A percentile compares a stretch with the other conserved stretches of the same genome.
phyloP scores from a whole-genome alignment of 2,113 vertebrate species.

The Myrmecobius fasciatus region DNA sequence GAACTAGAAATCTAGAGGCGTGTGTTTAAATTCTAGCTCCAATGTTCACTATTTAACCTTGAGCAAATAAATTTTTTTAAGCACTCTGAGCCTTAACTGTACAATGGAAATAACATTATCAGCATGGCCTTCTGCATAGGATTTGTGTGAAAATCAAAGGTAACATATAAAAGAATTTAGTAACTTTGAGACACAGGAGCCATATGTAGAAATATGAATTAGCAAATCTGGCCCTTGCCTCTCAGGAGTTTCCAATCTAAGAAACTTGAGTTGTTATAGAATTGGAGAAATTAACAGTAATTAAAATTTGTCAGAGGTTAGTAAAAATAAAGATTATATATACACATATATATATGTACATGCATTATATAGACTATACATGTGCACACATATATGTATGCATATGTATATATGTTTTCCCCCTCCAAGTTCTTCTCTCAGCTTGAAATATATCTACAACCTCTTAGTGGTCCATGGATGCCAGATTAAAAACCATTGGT shows the following conservation, averaged over 20 bases:
- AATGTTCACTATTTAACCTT: not conserved
- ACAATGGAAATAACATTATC: not conserved
- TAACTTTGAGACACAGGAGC: not conserved
- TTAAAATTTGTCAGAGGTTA: not conserved
- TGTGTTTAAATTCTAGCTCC: not conserved
- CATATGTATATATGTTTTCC: not conserved
- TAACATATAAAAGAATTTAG: not conserved
- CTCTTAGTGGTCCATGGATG: not conserved
- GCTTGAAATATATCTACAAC: not conserved
- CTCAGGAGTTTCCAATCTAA: not conserved
- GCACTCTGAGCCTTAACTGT: not conserved
- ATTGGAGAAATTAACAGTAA: not conserved
- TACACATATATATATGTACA: too few relatives aligned
- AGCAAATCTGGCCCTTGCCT: not conserved
- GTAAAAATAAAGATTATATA: not conserved
- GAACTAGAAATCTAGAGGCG: not conserved
- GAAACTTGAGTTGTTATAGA: not conserved
- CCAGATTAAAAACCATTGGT: not conserved
- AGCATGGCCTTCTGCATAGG: not conserved
- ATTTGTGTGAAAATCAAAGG: not conserved
- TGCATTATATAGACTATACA: too few relatives aligned
- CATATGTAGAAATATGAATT: not conserved
- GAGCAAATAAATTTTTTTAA: not conserved
- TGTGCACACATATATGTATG: too few relatives aligned
- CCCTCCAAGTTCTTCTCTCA: not conserved